Conservation (phyloP, 2,797 vertebrate genomes). For the Vespertilio murinus region DNA sequence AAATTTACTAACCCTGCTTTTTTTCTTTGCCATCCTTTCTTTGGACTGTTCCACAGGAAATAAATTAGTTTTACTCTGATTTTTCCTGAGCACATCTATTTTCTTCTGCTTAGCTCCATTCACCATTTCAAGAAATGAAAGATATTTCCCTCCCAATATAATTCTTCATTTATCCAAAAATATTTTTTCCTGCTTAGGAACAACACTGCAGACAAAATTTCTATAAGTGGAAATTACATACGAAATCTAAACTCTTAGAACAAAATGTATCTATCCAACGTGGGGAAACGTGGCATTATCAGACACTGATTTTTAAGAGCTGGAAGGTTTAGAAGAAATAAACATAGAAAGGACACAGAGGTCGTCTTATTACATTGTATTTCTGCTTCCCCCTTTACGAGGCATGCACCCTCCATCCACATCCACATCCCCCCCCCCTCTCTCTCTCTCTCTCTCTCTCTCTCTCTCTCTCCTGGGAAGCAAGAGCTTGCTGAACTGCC, state of each 20-base stretch:
- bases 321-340: background rate
- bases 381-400: background rate
- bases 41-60: background rate
- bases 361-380: background rate
- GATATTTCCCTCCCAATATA: conserved; percentile 10
- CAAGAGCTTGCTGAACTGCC: background rate
- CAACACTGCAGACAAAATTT: conserved; percentile 10
- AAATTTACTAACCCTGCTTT: background rate
- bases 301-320: background rate
- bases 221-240: background rate
- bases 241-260: background rate
- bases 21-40: background rate
- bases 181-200: background rate
- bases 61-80: background rate
- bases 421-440: too few species aligned
- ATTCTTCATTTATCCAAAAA: conserved; percentile 28
- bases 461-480: background rate
- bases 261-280: background rate
- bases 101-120: conserved; percentile 45
- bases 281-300: background rate
- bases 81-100: conserved; percentile 19
- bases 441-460: too few species aligned
- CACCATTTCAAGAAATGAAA: conserved; percentile 58
- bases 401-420: background rate
- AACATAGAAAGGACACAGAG: background rate